Conservation (phyloP, 1,140 invertebrate species). For the Heliothis subflexa region DNA sequence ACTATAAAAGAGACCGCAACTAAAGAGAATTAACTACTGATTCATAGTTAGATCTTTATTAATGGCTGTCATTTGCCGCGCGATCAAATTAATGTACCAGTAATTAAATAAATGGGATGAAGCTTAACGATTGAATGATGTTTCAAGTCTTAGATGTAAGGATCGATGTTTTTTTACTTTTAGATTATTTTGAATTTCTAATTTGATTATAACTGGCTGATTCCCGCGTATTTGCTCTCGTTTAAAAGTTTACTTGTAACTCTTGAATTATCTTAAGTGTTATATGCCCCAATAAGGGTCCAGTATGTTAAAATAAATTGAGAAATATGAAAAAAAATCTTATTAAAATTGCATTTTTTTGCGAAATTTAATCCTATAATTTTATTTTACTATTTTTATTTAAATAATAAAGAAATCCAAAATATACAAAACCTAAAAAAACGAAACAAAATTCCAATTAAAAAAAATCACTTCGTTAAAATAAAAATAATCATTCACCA, state of each 20-base stretch:
- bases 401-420: too few species aligned
- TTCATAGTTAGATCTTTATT: neutral
- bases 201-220: too few species aligned
- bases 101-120: conserved; percentile 15
- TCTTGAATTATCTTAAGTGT: too few species aligned
- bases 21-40: neutral
- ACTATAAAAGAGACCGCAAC: neutral
- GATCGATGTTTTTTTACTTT: too few species aligned
- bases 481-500: conserved; percentile 7
- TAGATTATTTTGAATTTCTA: too few species aligned
- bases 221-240: too few species aligned
- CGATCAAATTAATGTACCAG: neutral
- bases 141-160: too few species aligned
- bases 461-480: neutral
- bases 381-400: too few species aligned
- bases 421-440: neutral
- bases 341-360: neutral
- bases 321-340: neutral
- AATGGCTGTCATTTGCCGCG: neutral
- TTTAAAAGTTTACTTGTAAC: too few species aligned
- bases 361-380: too few species aligned
- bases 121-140: neutral
- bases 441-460: neutral
- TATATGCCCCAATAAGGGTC: too few species aligned
- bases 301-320: too few species aligned